Conservation (phyloP, 2,888 invertebrate species). For the Lapara coniferarum region DNA sequence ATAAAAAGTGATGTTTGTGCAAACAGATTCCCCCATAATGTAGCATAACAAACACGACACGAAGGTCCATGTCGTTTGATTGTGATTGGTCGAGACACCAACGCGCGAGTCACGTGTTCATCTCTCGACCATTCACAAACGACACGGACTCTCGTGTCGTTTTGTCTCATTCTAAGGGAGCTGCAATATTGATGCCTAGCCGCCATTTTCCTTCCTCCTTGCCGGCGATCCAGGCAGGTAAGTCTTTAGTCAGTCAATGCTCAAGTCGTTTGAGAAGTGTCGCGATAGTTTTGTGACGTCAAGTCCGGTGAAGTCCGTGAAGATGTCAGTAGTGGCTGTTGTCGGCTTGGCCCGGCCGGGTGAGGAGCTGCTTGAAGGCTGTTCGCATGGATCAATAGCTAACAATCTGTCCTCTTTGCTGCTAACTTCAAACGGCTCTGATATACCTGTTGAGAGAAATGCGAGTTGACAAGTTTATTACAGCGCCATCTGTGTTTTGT, state of each 20-base stretch:
- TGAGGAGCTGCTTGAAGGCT: conserved; percentile 58
- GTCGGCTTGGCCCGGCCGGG: conserved; percentile 52
- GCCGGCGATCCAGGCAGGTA: conserved; percentile 76
- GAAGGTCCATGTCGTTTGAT: too few relatives aligned
- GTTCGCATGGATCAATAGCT: conserved; percentile 52
- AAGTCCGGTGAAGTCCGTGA: conserved; percentile 76
- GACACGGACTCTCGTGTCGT: neutral
- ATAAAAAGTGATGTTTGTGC: too few relatives aligned
- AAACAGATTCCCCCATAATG: too few relatives aligned
- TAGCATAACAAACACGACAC: too few relatives aligned
- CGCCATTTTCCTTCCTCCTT: conserved; percentile 25
- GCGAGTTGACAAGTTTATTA: too few relatives aligned
- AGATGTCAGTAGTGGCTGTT: conserved; percentile 67
- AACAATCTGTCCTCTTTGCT: conserved; percentile 69
- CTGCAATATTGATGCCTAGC: neutral
- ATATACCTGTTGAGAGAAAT: conserved; percentile 62
- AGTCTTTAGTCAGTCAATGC: conserved; percentile 80
- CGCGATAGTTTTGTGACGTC: conserved; percentile 77
- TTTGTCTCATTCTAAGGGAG: neutral
- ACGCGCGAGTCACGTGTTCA: too few relatives aligned
- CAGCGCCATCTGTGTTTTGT: too few relatives aligned
- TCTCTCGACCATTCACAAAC: too few relatives aligned
- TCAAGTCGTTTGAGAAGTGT: conserved; percentile 78
- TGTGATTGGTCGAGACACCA: too few relatives aligned
- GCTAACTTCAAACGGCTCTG: conserved; percentile 77